These are phyloP conservation scores for Spialia ferax DNA, from an alignment of 2,888 invertebrate species.

Conservation along the genomic window DNA sequence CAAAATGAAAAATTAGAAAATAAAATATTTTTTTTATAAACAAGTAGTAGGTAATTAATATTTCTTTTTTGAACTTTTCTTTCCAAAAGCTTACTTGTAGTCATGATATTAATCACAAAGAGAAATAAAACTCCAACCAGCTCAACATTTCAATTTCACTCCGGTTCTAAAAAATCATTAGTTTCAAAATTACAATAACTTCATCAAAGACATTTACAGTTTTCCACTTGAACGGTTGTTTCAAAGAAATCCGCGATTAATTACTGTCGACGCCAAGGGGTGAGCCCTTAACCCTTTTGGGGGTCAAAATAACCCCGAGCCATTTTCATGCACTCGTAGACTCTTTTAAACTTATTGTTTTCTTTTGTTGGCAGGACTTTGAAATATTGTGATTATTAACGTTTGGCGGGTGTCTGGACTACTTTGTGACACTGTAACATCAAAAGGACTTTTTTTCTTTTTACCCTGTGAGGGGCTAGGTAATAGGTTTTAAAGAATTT, in stretches of 20 bases:
- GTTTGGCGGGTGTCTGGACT: constrained; percentile 71
- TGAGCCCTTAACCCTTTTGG: constrained; percentile 73
- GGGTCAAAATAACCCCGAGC: constrained; percentile 69
- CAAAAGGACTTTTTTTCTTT: constrained; percentile 42
- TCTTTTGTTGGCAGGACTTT: constrained; percentile 74
- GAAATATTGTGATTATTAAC: constrained; percentile 80
- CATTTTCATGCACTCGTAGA: constrained; percentile 74
- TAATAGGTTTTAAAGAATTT: background rate
- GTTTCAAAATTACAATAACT: constrained; percentile 57
- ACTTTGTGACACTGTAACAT: constrained; percentile 45
- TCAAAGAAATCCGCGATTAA: constrained; percentile 73
- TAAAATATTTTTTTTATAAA: too few species aligned
- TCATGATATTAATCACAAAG: background rate
- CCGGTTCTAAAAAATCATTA: constrained; percentile 29
- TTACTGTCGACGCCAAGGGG: constrained; percentile 77
- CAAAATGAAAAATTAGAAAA: too few species aligned
- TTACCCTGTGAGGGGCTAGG: constrained; percentile 44
- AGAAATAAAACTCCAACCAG: constrained; percentile 7
- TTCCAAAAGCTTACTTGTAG: background rate
- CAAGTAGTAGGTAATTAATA: too few species aligned
- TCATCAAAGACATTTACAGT: constrained; percentile 65
- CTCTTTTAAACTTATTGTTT: constrained; percentile 82
- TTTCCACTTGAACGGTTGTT: constrained; percentile 59
- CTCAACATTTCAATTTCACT: constrained; percentile 17
- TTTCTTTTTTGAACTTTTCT: too few species aligned